Conservation (phyloP, 2,113 vertebrate genomes). For the Felis catus region DNA sequence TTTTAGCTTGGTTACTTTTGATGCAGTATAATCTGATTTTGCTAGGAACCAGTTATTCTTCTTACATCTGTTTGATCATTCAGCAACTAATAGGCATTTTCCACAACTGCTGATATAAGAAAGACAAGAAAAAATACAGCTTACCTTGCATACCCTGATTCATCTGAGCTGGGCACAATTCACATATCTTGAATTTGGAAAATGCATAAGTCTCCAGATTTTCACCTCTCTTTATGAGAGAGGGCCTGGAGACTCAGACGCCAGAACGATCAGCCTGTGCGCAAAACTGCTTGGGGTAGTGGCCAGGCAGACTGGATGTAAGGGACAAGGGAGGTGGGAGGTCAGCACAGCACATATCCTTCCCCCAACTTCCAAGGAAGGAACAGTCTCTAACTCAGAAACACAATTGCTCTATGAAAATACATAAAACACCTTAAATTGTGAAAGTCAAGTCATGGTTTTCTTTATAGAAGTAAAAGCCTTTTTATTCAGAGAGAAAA, state of each 20-base stretch:
- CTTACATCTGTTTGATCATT: slow-evolving; percentile 62
- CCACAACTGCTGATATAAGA: slow-evolving; percentile 38
- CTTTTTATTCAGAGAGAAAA: neutral
- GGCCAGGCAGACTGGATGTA: neutral
- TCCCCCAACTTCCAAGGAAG: neutral
- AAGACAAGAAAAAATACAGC: slow-evolving; percentile 6
- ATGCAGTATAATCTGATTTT: slow-evolving; percentile 64
- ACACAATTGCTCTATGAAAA: neutral
- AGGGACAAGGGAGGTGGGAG: neutral
- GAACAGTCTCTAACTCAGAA: neutral
- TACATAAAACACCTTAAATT: neutral
- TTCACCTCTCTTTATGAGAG: neutral
- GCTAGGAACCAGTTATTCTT: slow-evolving; percentile 35
- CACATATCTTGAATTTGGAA: neutral
- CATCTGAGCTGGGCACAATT: neutral
- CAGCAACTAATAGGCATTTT: slow-evolving; percentile 50
- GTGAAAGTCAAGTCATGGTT: neutral
- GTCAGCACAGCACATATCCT: neutral
- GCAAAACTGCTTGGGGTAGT: neutral
- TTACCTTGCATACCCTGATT: neutral
- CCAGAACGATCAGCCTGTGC: neutral
- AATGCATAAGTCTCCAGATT: neutral
- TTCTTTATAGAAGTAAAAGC: neutral
- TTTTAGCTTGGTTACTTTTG: slow-evolving; percentile 45
- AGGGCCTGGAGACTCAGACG: neutral